These are phyloP conservation scores for Steromphala cineraria DNA, from an alignment of 2,888 invertebrate species.

Conservation along the genomic window DNA sequence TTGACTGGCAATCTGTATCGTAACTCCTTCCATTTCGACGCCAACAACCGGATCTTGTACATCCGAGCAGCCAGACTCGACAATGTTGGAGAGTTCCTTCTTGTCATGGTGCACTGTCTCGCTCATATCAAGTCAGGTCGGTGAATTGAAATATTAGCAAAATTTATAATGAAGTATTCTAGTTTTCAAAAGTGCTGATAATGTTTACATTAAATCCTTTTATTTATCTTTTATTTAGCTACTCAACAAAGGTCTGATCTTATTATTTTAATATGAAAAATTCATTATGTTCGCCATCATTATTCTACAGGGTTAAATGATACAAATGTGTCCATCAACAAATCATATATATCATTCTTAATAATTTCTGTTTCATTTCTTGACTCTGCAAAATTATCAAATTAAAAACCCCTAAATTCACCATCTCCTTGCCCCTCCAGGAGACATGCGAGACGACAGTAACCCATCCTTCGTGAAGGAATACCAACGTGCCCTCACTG, in stretches of 20 bases:
- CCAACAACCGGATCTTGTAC: slow-evolving; percentile 71
- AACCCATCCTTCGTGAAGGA: slow-evolving; percentile 68
- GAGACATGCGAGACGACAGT: slow-evolving; percentile 70
- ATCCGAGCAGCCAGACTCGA: slow-evolving; percentile 66
- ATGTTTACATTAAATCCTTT: too few species aligned
- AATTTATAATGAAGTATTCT: too few species aligned
- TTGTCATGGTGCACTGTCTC: slow-evolving; percentile 69
- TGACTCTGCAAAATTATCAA: too few species aligned
- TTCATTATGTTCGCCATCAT: too few species aligned
- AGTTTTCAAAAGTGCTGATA: too few species aligned
- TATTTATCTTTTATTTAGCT: too few species aligned
- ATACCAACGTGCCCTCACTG: slow-evolving; percentile 70
- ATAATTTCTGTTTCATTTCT: neutral
- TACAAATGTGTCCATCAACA: too few species aligned
- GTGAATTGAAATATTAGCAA: too few species aligned
- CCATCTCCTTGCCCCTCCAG: slow-evolving; percentile 37
- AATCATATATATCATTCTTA: neutral
- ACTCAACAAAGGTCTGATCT: too few species aligned
- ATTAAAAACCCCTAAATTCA: neutral
- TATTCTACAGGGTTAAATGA: too few species aligned
- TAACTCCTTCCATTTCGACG: slow-evolving; percentile 73
- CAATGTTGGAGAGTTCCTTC: slow-evolving; percentile 70
- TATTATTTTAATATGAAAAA: too few species aligned
- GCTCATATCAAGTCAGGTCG: slow-evolving; percentile 72
- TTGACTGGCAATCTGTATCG: slow-evolving; percentile 68